Evolutionary conservation across 2,888 invertebrate species (phyloP).

Genomic region (Thera obeliscata): DNA sequence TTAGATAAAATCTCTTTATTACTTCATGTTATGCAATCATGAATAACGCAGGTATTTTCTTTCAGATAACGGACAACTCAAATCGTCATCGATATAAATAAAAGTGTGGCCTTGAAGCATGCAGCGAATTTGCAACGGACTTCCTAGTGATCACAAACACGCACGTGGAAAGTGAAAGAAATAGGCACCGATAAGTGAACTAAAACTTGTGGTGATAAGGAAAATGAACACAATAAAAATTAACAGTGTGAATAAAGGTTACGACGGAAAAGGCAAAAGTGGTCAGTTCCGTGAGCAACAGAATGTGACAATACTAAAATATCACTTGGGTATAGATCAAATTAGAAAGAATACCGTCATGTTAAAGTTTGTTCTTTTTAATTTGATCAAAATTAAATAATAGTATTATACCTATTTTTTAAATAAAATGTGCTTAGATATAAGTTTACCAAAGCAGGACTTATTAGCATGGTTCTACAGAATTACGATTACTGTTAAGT

Average conservation of each 20-base stretch:
- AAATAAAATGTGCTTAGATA: constrained; percentile 33
- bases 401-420: constrained; percentile 28
- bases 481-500: constrained; percentile 9
- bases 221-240: constrained; percentile 23
- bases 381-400: constrained; percentile 60
- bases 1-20: too few species aligned
- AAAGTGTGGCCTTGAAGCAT: constrained; percentile 19
- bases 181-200: constrained; percentile 19
- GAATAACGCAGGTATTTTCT: constrained; percentile 2
- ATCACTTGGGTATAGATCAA: constrained; percentile 48
- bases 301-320: constrained; percentile 10
- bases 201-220: constrained; percentile 23
- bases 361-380: constrained; percentile 59
- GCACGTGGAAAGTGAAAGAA: constrained; percentile 35
- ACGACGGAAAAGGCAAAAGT: constrained; percentile 13
- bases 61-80: constrained; percentile 61
- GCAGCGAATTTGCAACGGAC: constrained; percentile 20
- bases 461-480: constrained; percentile 35
- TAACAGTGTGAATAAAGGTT: constrained; percentile 14
- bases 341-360: constrained; percentile 59
- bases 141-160: constrained; percentile 36
- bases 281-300: neutral
- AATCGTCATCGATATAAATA: constrained; percentile 49
- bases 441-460: constrained; percentile 63
- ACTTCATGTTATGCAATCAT: too few species aligned